Conservation (phyloP, 2,797 vertebrate species). For the Propithecus perrieri region DNA sequence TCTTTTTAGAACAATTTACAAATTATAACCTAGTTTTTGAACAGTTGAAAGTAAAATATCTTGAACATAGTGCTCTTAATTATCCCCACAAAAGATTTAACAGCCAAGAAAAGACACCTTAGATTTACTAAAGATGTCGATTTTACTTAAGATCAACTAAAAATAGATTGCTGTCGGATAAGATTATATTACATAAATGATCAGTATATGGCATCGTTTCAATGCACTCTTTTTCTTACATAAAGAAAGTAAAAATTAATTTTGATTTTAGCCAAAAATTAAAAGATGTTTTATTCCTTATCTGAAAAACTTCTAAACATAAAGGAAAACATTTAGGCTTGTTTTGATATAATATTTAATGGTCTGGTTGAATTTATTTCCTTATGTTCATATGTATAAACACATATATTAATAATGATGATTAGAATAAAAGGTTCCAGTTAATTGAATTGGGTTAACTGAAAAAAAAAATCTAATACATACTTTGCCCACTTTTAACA, state of each 20-base stretch:
- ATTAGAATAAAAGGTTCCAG: conserved; percentile 22
- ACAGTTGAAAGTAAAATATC: conserved; percentile 32
- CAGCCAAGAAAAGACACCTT: background rate
- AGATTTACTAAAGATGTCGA: conserved; percentile 18
- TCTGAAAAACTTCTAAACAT: conserved; percentile 44
- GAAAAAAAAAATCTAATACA: conserved; percentile 17
- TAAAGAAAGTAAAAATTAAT: conserved; percentile 39
- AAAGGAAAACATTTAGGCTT: conserved; percentile 16
- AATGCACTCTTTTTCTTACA: conserved; percentile 10
- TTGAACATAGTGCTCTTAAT: conserved; percentile 29
- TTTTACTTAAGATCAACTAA: conserved; percentile 42
- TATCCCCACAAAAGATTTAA: conserved; percentile 43
- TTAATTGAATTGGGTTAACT: conserved; percentile 23
- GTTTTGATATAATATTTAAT: conserved; percentile 28
- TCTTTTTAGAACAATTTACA: conserved; percentile 42
- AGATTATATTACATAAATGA: conserved; percentile 36
- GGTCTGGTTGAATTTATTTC: conserved; percentile 14
- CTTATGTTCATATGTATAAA: background rate
- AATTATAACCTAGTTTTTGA: conserved; percentile 62
- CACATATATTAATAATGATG: conserved; percentile 11
- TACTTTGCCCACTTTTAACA: background rate
- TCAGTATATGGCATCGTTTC: background rate
- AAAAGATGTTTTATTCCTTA: conserved; percentile 18
- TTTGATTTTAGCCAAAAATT: conserved; percentile 62
- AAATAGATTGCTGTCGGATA: background rate